A percentile compares a stretch with the other conserved stretches of the same genome.
Conservation (phyloP, 2,113 vertebrate species). For the Ageneiosus marmoratus region DNA sequence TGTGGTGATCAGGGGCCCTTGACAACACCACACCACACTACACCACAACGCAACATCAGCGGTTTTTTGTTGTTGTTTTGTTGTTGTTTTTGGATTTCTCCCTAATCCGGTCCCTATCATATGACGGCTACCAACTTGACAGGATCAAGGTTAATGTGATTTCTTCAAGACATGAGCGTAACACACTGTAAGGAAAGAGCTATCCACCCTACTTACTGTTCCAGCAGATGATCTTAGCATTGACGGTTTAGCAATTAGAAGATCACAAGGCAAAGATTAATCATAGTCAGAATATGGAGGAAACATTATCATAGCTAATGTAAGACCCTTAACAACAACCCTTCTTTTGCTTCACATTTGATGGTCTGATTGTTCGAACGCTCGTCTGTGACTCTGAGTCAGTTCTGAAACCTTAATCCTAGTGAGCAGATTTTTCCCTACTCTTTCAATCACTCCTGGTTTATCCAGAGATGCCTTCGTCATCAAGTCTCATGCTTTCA, state of each 20-base stretch:
- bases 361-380: background rate
- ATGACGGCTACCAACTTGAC: background rate
- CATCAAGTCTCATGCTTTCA: background rate
- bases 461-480: background rate
- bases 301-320: background rate
- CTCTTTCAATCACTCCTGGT: background rate
- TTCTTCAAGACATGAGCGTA: background rate
- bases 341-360: too few species aligned
- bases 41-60: too few species aligned
- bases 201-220: background rate
- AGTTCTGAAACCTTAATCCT: background rate
- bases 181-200: too few species aligned
- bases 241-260: too few species aligned
- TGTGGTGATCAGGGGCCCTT: too few species aligned
- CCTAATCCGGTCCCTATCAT: background rate
- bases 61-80: too few species aligned
- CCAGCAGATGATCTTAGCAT: background rate
- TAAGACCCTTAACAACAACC: background rate
- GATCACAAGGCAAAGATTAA: background rate
- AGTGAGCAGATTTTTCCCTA: too few species aligned
- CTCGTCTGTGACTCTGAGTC: background rate
- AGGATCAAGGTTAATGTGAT: background rate
- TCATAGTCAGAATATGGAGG: too few species aligned
- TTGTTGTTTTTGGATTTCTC: too few species aligned
- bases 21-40: too few species aligned